Evolutionary conservation across 2,888 invertebrate species (phyloP), one percentile per base, ranked within the genome.

Genomic region (Clitarchus hookeri): DNA sequence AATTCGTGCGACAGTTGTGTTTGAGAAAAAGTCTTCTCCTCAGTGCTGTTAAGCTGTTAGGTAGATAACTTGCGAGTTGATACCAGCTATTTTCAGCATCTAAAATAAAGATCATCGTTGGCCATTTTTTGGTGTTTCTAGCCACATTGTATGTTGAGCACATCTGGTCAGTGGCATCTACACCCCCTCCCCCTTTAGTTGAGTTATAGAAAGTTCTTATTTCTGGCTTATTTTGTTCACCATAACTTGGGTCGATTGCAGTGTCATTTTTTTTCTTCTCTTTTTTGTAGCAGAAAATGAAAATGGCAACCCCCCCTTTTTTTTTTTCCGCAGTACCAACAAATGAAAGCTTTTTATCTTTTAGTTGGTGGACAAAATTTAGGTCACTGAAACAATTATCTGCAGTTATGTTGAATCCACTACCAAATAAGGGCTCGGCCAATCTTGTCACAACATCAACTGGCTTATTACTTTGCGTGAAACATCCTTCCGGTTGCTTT

Each of bases 401-500:
- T 27, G 88, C 87, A 0, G 87, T 88, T 77, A 89, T 85, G 85
- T 65, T 65, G 65, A 0, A n/a, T n/a, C 86, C 88, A 78, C 86
- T 80, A 78, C 86, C 84, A 82, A 86, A 88, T 25, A 88, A 27
- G 54, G 88, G 88, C 77, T 87, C 86, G 53, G 85, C 84, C 85
- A 88, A 84, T 85, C 87, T 53, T 85, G 85, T 87, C 84, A 88
- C 88, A 26, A 88, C 87, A 78, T 88, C 88, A 85, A 23, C 83
- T 78, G 88, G 86, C 84, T 88, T 88, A 84, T n/a, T n/a, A n/a
- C 65, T 23, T 65, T 23, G 23, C n/a, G 19, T 13, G 86, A 87
- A 89, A 84, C 87, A 87, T 16, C 89, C 88, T 84, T 88, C 87
- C 44, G 87, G 88, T 82, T 89, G 89, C 83, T 87, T 87, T 83